A percentile compares a stretch with the other conserved stretches of the same genome.
Conservation (phyloP, 1,140 invertebrate species). For the Nomia melanderi region DNA sequence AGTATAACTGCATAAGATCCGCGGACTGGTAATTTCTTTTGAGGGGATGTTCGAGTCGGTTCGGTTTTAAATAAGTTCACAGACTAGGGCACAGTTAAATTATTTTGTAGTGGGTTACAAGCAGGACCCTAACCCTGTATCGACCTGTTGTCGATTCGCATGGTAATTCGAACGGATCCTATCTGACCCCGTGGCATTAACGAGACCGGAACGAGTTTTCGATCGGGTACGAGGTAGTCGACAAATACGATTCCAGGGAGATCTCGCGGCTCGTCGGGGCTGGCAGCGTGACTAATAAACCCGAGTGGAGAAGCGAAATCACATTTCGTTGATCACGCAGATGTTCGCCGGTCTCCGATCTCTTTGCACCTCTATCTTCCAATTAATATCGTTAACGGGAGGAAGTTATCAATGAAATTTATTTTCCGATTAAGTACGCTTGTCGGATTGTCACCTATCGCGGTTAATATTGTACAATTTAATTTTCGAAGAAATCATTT, state of each 20-base stretch:
- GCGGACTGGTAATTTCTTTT: background rate
- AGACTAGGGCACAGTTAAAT: constrained; percentile 17
- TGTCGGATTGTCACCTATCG: background rate
- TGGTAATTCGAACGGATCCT: constrained; percentile 55
- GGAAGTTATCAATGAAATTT: background rate
- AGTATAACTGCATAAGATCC: background rate
- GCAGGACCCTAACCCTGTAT: constrained; percentile 30
- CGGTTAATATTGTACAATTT: background rate
- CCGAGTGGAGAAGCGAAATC: constrained; percentile 49
- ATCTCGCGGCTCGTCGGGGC: constrained; percentile 45
- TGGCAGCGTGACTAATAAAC: constrained; percentile 60
- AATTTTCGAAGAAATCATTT: too few relatives aligned
- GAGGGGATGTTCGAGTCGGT: background rate
- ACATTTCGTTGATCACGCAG: constrained; percentile 58
- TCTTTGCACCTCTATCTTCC: constrained; percentile 35
- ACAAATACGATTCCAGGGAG: constrained; percentile 58
- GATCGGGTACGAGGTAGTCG: constrained; percentile 48
- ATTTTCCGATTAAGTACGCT: background rate
- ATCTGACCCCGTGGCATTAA: constrained; percentile 60
- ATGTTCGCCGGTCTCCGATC: constrained; percentile 49
- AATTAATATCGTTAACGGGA: constrained; percentile 36
- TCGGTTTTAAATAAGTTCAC: constrained; percentile 20
- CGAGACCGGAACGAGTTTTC: constrained; percentile 60
- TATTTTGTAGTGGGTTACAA: constrained; percentile 24
- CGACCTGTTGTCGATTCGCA: constrained; percentile 50